phyloP scores from a whole-genome alignment of 2,113 vertebrate genomes.

The Centrocercus urophasianus region DNA sequence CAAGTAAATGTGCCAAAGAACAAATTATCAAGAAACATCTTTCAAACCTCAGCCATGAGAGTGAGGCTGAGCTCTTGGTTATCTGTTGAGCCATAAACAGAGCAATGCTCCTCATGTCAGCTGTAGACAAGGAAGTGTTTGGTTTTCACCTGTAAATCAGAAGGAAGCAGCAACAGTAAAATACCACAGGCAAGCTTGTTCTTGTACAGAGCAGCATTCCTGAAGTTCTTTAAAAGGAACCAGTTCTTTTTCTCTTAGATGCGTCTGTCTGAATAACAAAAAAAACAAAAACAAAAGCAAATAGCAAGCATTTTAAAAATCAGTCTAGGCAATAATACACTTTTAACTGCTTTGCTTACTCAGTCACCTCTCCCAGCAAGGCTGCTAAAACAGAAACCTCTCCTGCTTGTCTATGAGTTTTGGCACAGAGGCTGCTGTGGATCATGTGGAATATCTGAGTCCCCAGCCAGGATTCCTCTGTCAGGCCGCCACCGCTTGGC shows the following conservation, averaged over 20 bases:
- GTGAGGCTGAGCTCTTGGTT: not conserved
- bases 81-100: not conserved
- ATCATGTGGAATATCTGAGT: not conserved
- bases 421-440: not conserved
- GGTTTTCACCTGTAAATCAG: not conserved
- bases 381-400: not conserved
- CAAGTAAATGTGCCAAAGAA: not conserved
- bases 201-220: not conserved
- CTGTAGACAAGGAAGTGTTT: not conserved
- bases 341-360: not conserved
- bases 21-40: not conserved
- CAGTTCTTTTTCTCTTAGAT: not conserved
- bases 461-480: not conserved
- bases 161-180: not conserved
- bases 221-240: not conserved
- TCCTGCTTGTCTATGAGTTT: not conserved
- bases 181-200: not conserved
- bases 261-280: not conserved
- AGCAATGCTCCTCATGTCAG: not conserved
- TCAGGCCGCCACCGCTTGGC: too few species aligned
- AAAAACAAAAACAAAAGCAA: fast-evolving
- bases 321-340: too few species aligned
- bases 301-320: not conserved
- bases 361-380: not conserved
- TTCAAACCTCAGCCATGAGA: not conserved